phyloP scores from a whole-genome alignment of 1,140 invertebrate genomes.

The Microplitis mediator region DNA sequence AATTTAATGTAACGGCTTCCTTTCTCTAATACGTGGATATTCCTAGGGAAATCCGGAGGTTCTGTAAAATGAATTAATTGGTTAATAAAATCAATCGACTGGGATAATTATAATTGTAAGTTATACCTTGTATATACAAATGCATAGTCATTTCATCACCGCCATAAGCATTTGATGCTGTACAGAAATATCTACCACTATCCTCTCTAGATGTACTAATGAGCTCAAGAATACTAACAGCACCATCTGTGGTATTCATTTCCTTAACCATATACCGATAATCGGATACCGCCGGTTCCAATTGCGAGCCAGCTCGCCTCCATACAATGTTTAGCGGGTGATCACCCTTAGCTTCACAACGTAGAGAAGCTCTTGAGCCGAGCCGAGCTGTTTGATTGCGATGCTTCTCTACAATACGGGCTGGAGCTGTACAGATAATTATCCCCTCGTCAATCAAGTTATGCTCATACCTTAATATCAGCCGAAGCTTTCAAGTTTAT shows the following conservation, averaged over 20 bases:
- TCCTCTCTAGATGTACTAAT: slow-evolving; percentile 84
- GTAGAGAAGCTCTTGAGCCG: slow-evolving; percentile 76
- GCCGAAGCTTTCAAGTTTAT: too few relatives aligned
- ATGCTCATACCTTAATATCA: too few relatives aligned
- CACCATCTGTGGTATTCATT: slow-evolving; percentile 66
- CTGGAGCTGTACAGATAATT: slow-evolving; percentile 70
- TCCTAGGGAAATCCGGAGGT: slow-evolving; percentile 83
- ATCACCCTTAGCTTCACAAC: slow-evolving; percentile 88
- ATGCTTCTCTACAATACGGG: slow-evolving; percentile 73
- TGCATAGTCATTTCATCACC: slow-evolving; percentile 90
- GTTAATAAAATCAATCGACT: too few relatives aligned
- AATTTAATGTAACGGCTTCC: slow-evolving; percentile 77
- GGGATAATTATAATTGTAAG: too few relatives aligned
- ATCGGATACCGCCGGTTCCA: slow-evolving; percentile 54
- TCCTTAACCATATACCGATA: slow-evolving; percentile 59
- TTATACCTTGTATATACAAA: slow-evolving; percentile 84
- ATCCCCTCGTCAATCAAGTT: neutral
- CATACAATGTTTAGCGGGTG: slow-evolving; percentile 86
- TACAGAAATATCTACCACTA: slow-evolving; percentile 87
- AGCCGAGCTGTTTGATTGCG: slow-evolving; percentile 68
- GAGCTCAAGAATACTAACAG: slow-evolving; percentile 83
- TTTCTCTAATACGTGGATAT: slow-evolving; percentile 82
- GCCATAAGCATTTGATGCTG: slow-evolving; percentile 86
- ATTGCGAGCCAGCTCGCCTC: slow-evolving; percentile 62
- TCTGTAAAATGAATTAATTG: slow-evolving; percentile 59